Percentiles rank a stretch among this genome's conserved stretches.
Evolutionary conservation across 2,797 vertebrate genomes (phyloP).

Genomic region (Leptodactylus fallax): DNA sequence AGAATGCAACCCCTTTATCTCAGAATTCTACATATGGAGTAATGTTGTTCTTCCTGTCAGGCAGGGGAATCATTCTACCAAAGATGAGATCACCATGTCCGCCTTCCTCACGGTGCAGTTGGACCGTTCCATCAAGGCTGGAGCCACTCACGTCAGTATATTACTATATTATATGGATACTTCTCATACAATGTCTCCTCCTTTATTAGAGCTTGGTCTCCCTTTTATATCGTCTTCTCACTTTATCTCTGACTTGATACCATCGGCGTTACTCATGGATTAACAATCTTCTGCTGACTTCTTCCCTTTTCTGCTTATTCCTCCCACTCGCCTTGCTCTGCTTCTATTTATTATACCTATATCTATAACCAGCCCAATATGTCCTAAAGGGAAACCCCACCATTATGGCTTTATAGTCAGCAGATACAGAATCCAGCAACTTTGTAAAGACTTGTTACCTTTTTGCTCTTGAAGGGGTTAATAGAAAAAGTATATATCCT

Average conservation of each 20-base stretch:
- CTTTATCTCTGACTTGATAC: background rate
- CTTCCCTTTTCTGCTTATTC: background rate
- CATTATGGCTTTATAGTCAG: background rate
- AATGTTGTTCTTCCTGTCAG: conserved; percentile 68
- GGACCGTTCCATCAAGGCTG: conserved; percentile 81
- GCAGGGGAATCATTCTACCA: conserved; percentile 84
- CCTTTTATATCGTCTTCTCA: background rate
- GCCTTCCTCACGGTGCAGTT: conserved; percentile 90
- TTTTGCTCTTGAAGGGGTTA: no score
- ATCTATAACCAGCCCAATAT: background rate
- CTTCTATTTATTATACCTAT: background rate
- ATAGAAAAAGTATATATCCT: no score
- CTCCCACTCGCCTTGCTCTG: background rate
- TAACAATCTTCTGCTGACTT: background rate
- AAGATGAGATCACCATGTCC: conserved; percentile 86
- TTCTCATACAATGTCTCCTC: no score
- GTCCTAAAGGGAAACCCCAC: background rate
- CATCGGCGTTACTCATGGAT: background rate
- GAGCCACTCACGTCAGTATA: conserved; percentile 78
- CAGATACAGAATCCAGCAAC: background rate
- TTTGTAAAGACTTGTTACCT: no score
- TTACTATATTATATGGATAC: no score
- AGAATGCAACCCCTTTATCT: no score
- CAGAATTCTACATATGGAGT: no score
- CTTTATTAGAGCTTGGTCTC: background rate